Base-by-base conservation (phyloP, 2,113 vertebrate genomes). In the Callithrix jacchus region DNA sequence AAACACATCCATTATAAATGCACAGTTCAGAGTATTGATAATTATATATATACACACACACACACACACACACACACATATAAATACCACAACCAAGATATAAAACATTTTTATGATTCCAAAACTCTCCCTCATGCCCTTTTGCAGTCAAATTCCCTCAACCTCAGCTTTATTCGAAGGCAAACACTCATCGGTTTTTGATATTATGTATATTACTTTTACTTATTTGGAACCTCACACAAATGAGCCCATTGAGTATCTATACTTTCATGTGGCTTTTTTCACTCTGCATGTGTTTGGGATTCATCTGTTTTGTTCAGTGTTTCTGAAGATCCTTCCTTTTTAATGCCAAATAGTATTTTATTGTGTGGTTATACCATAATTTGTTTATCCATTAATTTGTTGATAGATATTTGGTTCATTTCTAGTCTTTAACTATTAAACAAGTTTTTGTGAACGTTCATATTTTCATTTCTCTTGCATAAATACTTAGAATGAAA, bases 401-500 rank as follows among this genome's bases (percentile, higher is more conserved):
- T 92, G 13, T 58, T 87, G 30, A 80, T 80, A 23, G n/a, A 45
- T 79, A 92, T 74, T 95, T 96, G 30, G 35, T 14, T 83, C 58
- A 64, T 92, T 74, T 91, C 45, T 52, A 83, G 52, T 89, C 40
- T 86, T 93, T 77, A 5, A 82, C 56, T 56, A 49, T 91, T 52
- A 35, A 95, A 73, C 92, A 91, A 95, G 37, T 35, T 73, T 87
- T 25, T 94, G 82, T 87, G 49, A 8, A 83, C 32, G 74, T 58
- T n/a, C n/a, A 14, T 90, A 54, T 90, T 94, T 96, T 95, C 6
- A 77, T 89, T 95, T 92, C 35, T 89, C 27, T 70, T 73, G n/a
- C n/a, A 61, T 92, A 95, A 94, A 94, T 90, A 7, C 4, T 18
- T 87, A 42, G 13, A 16, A 27, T 86, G 27, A 86, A 89, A 82